Percentiles rank a stretch among this genome's conserved stretches.
Conservation (phyloP, 2,113 vertebrate species). For the Tor tambroides region DNA sequence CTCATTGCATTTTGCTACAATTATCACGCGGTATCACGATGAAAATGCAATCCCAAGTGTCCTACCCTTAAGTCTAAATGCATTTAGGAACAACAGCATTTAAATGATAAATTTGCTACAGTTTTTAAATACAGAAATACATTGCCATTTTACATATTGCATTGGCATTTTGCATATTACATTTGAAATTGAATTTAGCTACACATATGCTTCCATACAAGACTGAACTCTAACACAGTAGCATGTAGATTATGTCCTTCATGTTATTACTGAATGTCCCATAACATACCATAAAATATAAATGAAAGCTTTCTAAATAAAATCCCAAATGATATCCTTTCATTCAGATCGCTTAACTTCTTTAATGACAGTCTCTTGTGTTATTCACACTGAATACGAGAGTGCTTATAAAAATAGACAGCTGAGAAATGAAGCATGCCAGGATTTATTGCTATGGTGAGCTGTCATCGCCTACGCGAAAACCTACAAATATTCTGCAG, state of each 20-base stretch:
- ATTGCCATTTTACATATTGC: too few relatives aligned
- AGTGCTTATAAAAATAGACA: slow-evolving; percentile 43
- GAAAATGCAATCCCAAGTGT: too few relatives aligned
- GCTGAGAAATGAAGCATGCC: slow-evolving; percentile 8
- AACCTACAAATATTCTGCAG: slow-evolving; percentile 28
- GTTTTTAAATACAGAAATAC: too few relatives aligned
- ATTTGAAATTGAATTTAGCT: too few relatives aligned
- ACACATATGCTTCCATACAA: too few relatives aligned
- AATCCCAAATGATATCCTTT: slow-evolving; percentile 36
- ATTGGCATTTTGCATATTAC: too few relatives aligned
- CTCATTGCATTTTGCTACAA: too few relatives aligned
- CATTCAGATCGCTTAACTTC: slow-evolving; percentile 24
- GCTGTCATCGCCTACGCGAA: slow-evolving; percentile 32
- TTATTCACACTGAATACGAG: slow-evolving; percentile 36
- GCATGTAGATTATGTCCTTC: background rate
- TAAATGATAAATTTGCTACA: too few relatives aligned
- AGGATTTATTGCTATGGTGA: slow-evolving; percentile 18
- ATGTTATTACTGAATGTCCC: background rate
- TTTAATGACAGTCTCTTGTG: slow-evolving; percentile 40
- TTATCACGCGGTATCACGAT: too few relatives aligned
- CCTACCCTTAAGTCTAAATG: too few relatives aligned
- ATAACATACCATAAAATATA: background rate
- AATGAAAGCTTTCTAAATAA: slow-evolving; percentile 22
- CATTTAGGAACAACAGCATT: too few relatives aligned
- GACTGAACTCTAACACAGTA: background rate